phyloP scores from a whole-genome alignment of 2,888 invertebrate genomes.

The Onchidella celtica region DNA sequence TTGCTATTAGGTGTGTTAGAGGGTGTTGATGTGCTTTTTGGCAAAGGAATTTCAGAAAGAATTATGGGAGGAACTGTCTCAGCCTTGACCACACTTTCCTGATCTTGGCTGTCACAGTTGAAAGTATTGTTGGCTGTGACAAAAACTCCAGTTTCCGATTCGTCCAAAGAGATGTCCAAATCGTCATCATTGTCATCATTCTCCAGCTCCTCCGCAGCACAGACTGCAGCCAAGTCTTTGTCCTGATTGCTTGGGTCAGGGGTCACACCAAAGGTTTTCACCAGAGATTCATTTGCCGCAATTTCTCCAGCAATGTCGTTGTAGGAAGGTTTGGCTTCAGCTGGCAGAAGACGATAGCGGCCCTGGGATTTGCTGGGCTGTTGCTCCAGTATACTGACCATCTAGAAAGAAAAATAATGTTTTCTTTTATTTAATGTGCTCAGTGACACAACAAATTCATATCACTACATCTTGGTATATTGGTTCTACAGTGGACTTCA shows the following conservation, averaged over 20 bases:
- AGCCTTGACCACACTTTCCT: too few species aligned
- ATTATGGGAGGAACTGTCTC: not conserved
- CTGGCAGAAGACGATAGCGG: conserved; percentile 28
- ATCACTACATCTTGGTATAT: too few species aligned
- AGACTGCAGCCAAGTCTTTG: not conserved
- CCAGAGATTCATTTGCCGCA: conserved; percentile 38
- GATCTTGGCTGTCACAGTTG: not conserved
- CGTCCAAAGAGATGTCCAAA: not conserved
- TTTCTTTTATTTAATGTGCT: not conserved
- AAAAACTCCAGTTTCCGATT: not conserved
- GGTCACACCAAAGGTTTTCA: not conserved
- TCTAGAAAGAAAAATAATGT: conserved; percentile 1
- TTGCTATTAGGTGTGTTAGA: too few species aligned
- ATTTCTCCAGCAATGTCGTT: conserved; percentile 41
- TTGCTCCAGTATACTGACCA: conserved; percentile 13
- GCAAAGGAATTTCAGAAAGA: conserved; percentile 3
- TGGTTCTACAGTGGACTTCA: too few species aligned
- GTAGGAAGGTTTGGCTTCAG: conserved; percentile 33
- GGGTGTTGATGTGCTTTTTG: conserved; percentile 33
- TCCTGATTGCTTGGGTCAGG: not conserved
- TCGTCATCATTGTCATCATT: not conserved
- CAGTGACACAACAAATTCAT: too few species aligned
- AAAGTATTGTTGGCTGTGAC: conserved; percentile 26
- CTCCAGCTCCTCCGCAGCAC: not conserved
- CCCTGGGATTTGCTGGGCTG: conserved; percentile 32